Evolutionary conservation across 2,888 invertebrate genomes (phyloP).

Genomic region (Pediacus dermestoides): DNA sequence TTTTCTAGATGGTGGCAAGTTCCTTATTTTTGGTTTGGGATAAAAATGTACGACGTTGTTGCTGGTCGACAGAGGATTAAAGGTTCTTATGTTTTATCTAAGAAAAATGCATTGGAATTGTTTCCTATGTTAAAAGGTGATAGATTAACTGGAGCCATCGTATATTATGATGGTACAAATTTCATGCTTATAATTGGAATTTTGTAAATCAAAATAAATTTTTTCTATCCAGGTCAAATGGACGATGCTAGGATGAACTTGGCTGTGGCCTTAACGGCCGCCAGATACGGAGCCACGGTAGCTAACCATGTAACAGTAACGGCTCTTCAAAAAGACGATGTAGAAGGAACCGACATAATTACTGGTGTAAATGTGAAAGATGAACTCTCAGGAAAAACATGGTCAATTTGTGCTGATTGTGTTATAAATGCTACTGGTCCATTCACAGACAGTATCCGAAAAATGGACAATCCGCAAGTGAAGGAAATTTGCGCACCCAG

Average conservation of each 20-base stretch:
- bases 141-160: conserved; percentile 91
- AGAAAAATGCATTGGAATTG: conserved; percentile 88
- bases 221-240: too few relatives aligned
- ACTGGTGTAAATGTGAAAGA: conserved; percentile 75
- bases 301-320: conserved; percentile 88
- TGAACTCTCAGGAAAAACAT: conserved; percentile 77
- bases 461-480: conserved; percentile 86
- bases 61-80: conserved; percentile 95
- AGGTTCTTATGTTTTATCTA: conserved; percentile 90
- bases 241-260: conserved; percentile 99
- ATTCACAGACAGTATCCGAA: conserved; percentile 78
- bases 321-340: conserved; percentile 64
- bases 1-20: conserved; percentile 95
- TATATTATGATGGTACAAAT: conserved; percentile 99
- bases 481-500: conserved; percentile 92
- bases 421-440: conserved; percentile 99
- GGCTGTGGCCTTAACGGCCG: conserved; percentile 91
- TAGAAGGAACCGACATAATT: conserved; percentile 53
- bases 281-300: conserved; percentile 90
- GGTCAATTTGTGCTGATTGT: conserved; percentile 84
- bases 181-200: too few relatives aligned
- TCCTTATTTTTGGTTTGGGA: conserved; percentile 98
- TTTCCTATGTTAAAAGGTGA: conserved; percentile 99
- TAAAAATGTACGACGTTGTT: conserved; percentile 97
- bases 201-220: too few relatives aligned